Evolutionary conservation across 2,113 vertebrate genomes (phyloP).

Genomic region (Brachyhypopomus gauderio): DNA sequence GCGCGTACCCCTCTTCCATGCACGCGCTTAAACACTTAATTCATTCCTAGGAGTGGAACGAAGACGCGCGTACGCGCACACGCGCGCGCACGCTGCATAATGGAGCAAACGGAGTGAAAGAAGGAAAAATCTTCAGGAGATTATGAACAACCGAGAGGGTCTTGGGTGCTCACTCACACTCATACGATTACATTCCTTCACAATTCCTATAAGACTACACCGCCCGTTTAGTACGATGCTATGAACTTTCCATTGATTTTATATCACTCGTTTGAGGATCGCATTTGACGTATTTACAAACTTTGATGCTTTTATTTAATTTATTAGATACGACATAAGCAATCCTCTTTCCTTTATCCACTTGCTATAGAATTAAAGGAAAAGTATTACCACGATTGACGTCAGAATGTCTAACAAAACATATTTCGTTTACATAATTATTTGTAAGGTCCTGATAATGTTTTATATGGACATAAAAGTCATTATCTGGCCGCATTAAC

Average conservation of each 20-base stretch:
- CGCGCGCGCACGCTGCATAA: conserved; percentile 3
- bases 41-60: conserved; percentile 21
- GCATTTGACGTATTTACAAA: not conserved
- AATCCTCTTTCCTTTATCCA: not conserved
- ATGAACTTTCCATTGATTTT: not conserved
- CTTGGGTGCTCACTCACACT: no score
- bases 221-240: not conserved
- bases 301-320: not conserved
- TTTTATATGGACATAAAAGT: no score
- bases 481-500: no score
- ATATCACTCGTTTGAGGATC: not conserved
- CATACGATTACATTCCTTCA: not conserved
- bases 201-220: not conserved
- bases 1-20: conserved; percentile 20
- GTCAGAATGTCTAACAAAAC: no score
- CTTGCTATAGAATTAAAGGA: not conserved
- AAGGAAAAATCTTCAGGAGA: not conserved
- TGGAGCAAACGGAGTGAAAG: conserved; percentile 10
- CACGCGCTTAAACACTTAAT: conserved; percentile 38
- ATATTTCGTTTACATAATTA: no score
- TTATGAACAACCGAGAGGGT: not conserved
- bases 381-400: no score
- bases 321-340: not conserved
- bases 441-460: no score
- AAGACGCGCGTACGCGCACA: not conserved